Percentiles rank a stretch among this genome's conserved stretches.
Conservation (phyloP, 2,888 invertebrate genomes). For the Ramazzottius varieornatus region DNA sequence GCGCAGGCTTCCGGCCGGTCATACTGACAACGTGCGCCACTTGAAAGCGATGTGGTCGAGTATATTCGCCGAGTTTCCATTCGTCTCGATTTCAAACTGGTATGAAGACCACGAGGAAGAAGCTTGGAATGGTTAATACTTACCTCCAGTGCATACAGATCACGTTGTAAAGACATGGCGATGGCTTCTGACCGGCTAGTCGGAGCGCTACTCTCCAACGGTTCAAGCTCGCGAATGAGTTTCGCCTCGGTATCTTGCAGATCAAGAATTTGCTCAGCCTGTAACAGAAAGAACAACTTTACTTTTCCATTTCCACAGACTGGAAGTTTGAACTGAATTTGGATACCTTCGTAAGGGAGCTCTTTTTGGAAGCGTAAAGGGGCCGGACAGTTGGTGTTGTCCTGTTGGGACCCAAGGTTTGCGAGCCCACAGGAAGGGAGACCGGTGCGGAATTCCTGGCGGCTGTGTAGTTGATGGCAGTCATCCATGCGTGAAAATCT, state of each 20-base stretch:
- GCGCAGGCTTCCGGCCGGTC: too few relatives aligned
- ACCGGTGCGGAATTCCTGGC: neutral
- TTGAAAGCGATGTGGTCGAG: neutral
- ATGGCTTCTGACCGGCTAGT: neutral
- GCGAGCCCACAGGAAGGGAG: neutral
- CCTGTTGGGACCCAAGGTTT: neutral
- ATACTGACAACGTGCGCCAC: neutral
- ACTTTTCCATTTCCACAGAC: too few relatives aligned
- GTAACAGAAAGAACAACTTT: neutral
- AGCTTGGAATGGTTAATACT: neutral
- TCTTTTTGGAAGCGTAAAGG: neutral
- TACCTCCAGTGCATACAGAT: neutral
- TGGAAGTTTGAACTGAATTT: neutral
- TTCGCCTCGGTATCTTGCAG: neutral
- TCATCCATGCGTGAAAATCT: neutral
- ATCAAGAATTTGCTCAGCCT: neutral
- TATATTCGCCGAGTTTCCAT: neutral
- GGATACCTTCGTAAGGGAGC: neutral
- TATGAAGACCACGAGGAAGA: too few relatives aligned
- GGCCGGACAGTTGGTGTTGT: neutral
- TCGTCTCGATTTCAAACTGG: too few relatives aligned
- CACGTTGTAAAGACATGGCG: neutral
- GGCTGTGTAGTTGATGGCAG: neutral
- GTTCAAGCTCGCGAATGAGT: neutral
- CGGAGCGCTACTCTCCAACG: neutral